phyloP scores from a whole-genome alignment of 2,113 vertebrate species.

The Cyprichromis sp. region DNA sequence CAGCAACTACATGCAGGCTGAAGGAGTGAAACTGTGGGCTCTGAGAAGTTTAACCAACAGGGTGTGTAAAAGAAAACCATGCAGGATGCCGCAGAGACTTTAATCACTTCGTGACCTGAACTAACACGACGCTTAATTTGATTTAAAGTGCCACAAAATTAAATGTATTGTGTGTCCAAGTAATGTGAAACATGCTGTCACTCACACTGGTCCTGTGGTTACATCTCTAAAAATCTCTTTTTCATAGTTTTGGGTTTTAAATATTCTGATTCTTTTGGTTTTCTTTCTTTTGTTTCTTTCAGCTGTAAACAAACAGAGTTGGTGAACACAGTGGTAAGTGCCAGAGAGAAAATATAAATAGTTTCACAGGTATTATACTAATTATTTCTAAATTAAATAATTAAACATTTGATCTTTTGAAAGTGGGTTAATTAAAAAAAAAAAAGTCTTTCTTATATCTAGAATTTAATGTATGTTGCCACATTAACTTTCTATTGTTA shows the following conservation, averaged over 20 bases:
- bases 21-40: not conserved
- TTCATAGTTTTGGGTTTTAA: not conserved
- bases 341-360: not conserved
- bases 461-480: not conserved
- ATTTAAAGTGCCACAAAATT: not conserved
- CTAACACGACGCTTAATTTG: not conserved
- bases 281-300: not conserved
- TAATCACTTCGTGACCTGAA: not conserved
- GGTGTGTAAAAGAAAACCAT: rapidly evolving
- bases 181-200: not conserved
- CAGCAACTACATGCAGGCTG: not conserved
- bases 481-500: not conserved
- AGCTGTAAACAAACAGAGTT: not conserved
- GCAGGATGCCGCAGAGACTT: not conserved
- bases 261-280: not conserved
- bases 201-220: not conserved
- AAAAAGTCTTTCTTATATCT: not conserved
- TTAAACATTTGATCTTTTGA: not conserved
- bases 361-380: not conserved
- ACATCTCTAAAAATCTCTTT: rapidly evolving
- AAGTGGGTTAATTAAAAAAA: rapidly evolving
- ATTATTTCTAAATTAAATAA: not conserved
- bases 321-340: not conserved
- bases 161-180: not conserved
- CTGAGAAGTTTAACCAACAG: not conserved